These are phyloP conservation scores for Ascidia mentula DNA, from an alignment of 23 tunicate species.

Conservation along the genomic window DNA sequence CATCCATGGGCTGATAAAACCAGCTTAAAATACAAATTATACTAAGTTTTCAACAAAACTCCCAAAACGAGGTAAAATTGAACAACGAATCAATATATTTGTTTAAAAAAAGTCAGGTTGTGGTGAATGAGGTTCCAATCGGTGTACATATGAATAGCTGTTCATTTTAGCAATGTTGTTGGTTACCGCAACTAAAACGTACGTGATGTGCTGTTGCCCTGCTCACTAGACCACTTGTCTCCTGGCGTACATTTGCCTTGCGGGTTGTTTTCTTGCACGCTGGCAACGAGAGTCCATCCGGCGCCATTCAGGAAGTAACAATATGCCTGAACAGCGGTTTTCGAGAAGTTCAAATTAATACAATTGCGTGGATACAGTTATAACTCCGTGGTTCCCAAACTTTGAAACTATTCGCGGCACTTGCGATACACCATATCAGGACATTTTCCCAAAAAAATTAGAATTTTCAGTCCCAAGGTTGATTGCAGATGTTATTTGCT, in stretches of 20 bases:
- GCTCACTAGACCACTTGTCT: slow-evolving; percentile 5
- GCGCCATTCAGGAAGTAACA: neutral
- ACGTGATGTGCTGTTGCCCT: neutral
- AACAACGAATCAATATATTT: neutral
- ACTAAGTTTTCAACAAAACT: neutral
- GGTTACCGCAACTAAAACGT: neutral
- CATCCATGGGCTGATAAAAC: neutral
- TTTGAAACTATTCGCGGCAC: too few relatives aligned
- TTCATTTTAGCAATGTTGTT: neutral
- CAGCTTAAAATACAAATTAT: neutral
- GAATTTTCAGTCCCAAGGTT: too few relatives aligned
- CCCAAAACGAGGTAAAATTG: neutral
- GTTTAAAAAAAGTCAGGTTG: neutral
- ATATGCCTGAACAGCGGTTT: neutral
- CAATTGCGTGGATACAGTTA: too few relatives aligned
- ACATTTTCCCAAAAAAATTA: too few relatives aligned
- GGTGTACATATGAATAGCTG: neutral
- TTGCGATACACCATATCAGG: too few relatives aligned
- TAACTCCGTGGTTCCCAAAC: too few relatives aligned
- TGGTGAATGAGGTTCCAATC: neutral
- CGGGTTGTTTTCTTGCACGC: neutral
- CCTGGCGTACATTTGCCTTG: neutral
- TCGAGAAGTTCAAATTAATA: too few relatives aligned
- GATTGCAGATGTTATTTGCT: too few relatives aligned
- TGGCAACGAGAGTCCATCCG: neutral